phyloP scores from a whole-genome alignment of 2,888 invertebrate species.

The Heliconius cydno region DNA sequence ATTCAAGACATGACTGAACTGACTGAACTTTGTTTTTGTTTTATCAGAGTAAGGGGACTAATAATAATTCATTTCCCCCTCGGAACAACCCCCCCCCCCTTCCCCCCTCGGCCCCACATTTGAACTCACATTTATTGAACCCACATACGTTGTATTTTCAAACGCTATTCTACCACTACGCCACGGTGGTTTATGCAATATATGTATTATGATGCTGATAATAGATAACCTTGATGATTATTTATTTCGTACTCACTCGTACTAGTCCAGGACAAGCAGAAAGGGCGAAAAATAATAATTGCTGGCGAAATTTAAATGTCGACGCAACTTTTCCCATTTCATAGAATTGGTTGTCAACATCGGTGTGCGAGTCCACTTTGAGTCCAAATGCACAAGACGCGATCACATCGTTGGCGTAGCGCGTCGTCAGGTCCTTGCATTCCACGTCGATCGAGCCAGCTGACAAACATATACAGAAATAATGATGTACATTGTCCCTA shows the following conservation, averaged over 20 bases:
- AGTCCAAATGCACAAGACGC: constrained; percentile 78
- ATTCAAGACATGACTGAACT: too few relatives aligned
- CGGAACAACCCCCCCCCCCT: too few relatives aligned
- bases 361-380: constrained; percentile 78
- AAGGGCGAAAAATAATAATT: constrained; percentile 47
- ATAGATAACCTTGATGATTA: too few relatives aligned
- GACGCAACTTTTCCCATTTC: constrained; percentile 74
- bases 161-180: too few relatives aligned
- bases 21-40: too few relatives aligned
- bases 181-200: too few relatives aligned
- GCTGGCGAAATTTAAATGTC: constrained; percentile 50
- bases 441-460: constrained; percentile 60
- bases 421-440: constrained; percentile 67
- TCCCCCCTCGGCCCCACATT: too few relatives aligned
- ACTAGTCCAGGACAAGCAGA: constrained; percentile 34
- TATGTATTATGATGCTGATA: too few relatives aligned
- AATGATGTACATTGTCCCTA: background rate
- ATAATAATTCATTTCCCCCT: too few relatives aligned
- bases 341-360: constrained; percentile 80
- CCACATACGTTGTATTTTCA: too few relatives aligned
- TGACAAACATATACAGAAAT: constrained; percentile 40
- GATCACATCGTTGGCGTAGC: constrained; percentile 78
- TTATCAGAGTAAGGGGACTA: too few relatives aligned
- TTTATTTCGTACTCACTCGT: constrained; percentile 7
- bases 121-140: too few relatives aligned